A percentile compares a stretch with the other conserved stretches of the same genome.
Evolutionary conservation across 2,797 vertebrate genomes (phyloP).

Genomic region (Allobates femoralis): DNA sequence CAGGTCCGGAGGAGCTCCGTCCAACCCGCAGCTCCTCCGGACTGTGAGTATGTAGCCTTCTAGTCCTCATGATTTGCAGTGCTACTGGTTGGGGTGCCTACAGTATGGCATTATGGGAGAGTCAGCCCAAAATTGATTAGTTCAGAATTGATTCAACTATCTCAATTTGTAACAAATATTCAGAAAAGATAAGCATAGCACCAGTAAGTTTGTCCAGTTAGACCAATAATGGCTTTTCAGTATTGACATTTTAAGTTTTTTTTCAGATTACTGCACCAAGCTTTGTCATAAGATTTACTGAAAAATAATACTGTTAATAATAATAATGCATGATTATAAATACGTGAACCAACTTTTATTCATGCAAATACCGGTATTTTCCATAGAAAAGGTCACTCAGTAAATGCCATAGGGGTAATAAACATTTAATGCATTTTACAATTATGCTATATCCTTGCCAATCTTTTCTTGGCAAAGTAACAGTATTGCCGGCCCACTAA

Average conservation of each 20-base stretch:
- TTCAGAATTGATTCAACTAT: too few relatives aligned
- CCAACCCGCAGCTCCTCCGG: too few relatives aligned
- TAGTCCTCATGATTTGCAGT: too few relatives aligned
- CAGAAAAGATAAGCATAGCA: neutral
- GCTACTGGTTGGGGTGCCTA: too few relatives aligned
- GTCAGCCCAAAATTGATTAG: too few relatives aligned
- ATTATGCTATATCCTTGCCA: neutral
- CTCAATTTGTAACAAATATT: neutral
- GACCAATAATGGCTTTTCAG: neutral
- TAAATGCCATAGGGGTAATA: neutral
- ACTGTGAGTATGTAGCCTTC: too few relatives aligned
- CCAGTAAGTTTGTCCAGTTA: neutral
- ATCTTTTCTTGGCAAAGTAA: neutral
- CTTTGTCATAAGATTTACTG: neutral
- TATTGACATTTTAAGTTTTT: neutral
- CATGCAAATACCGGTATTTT: neutral
- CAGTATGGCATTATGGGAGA: too few relatives aligned
- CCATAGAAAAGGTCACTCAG: slow-evolving; percentile 1
- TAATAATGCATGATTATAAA: neutral
- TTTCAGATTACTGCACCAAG: neutral
- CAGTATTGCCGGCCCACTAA: neutral
- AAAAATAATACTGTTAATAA: neutral
- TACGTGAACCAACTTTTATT: neutral
- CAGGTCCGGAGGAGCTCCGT: too few relatives aligned
- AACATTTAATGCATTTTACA: neutral